Evolutionary conservation across 1,140 invertebrate genomes (phyloP).

Genomic region (Colletes gigas): DNA sequence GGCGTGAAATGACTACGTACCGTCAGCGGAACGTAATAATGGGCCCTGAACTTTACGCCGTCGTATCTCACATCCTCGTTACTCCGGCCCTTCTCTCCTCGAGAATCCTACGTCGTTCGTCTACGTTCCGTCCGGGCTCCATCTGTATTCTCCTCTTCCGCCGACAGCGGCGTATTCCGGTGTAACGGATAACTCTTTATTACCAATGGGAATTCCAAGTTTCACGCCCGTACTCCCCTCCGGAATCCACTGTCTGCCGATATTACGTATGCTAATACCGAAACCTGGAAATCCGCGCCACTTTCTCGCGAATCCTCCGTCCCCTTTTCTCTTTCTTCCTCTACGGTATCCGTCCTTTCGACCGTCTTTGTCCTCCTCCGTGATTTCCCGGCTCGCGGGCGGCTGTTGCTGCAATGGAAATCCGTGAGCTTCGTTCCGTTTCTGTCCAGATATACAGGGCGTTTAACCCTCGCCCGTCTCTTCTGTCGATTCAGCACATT

Average conservation of each 20-base stretch:
- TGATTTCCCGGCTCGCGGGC: not conserved
- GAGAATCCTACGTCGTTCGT: slow-evolving; percentile 18
- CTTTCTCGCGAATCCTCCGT: slow-evolving; percentile 30
- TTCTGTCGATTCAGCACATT: too few relatives aligned
- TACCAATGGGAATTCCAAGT: slow-evolving; percentile 66
- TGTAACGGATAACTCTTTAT: slow-evolving; percentile 65
- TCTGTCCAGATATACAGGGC: too few relatives aligned
- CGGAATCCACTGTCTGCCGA: slow-evolving; percentile 32
- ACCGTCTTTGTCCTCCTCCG: not conserved
- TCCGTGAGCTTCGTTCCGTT: slow-evolving; percentile 10
- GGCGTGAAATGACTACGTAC: slow-evolving; percentile 40
- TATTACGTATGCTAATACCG: slow-evolving; percentile 69
- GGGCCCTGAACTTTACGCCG: slow-evolving; percentile 62
- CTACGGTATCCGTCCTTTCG: not conserved
- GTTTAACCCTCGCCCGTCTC: too few relatives aligned
- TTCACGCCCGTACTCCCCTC: slow-evolving; percentile 10
- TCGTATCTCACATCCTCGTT: slow-evolving; percentile 54
- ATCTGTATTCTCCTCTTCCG: slow-evolving; percentile 11
- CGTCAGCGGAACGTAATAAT: slow-evolving; percentile 65
- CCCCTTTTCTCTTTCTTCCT: not conserved
- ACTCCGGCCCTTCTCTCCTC: slow-evolving; percentile 28
- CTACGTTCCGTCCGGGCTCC: not conserved
- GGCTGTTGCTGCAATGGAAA: slow-evolving; percentile 11
- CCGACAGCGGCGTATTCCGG: not conserved
- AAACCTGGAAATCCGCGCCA: slow-evolving; percentile 54